Evolutionary conservation across 1,140 invertebrate genomes (phyloP).

Genomic region (Trissolcus basalis): DNA sequence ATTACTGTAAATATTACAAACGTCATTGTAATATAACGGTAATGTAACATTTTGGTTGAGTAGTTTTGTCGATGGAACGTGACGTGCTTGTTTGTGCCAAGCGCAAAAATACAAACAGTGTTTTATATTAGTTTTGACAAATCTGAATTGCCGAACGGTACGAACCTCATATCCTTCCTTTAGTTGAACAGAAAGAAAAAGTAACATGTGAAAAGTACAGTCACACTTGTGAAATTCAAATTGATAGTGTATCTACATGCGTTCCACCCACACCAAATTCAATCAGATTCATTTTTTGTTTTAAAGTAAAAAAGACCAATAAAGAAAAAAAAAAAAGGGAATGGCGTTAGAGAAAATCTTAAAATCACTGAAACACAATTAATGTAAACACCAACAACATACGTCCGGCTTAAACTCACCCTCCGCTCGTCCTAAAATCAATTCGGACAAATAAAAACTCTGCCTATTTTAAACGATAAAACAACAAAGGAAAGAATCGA

Average conservation of each 20-base stretch:
- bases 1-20: background rate
- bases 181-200: slow-evolving; percentile 67
- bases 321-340: slow-evolving; percentile 14
- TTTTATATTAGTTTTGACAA: slow-evolving; percentile 9
- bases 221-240: slow-evolving; percentile 45
- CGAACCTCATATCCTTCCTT: slow-evolving; percentile 85
- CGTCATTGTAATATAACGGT: slow-evolving; percentile 4
- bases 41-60: background rate
- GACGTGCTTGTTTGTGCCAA: slow-evolving; percentile 44
- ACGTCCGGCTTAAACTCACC: slow-evolving; percentile 68
- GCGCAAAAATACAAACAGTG: slow-evolving; percentile 11
- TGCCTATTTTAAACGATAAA: slow-evolving; percentile 20
- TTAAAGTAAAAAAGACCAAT: no score
- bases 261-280: slow-evolving; percentile 12
- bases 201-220: slow-evolving; percentile 59
- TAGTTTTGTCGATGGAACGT: slow-evolving; percentile 11
- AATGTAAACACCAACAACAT: slow-evolving; percentile 57
- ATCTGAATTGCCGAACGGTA: slow-evolving; percentile 59
- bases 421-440: slow-evolving; percentile 71
- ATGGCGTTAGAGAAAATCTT: slow-evolving; percentile 25
- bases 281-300: slow-evolving; percentile 20
- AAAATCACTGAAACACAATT: slow-evolving; percentile 60
- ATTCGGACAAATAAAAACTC: slow-evolving; percentile 52
- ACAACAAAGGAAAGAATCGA: slow-evolving; percentile 64
- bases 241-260: slow-evolving; percentile 26